These are phyloP conservation scores for Epinotia nisella DNA, from an alignment of 2,888 invertebrate species.

Conservation along the genomic window DNA sequence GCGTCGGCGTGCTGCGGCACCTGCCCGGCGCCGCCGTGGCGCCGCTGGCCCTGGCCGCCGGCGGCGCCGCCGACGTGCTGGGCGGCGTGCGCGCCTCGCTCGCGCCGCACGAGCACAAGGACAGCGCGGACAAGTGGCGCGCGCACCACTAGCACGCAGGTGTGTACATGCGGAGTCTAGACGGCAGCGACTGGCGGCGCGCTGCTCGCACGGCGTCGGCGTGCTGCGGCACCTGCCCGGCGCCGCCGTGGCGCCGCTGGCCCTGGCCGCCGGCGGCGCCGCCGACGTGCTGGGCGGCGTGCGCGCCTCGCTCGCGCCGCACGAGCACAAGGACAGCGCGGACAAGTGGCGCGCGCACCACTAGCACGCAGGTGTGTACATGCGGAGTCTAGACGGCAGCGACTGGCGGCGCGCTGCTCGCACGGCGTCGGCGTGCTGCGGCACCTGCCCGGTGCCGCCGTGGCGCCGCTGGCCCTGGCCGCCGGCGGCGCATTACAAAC, in stretches of 20 bases:
- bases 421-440: too few relatives aligned
- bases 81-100: slow-evolving; percentile 96
- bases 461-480: too few relatives aligned
- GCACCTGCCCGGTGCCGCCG: too few relatives aligned
- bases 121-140: slow-evolving; percentile 77
- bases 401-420: too few relatives aligned
- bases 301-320: slow-evolving; percentile 92
- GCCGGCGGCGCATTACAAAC: too few relatives aligned
- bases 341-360: slow-evolving; percentile 71
- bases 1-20: not conserved
- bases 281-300: slow-evolving; percentile 96
- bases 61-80: slow-evolving; percentile 95
- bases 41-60: slow-evolving; percentile 91
- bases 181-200: slow-evolving; percentile 94
- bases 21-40: slow-evolving; percentile 1
- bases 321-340: slow-evolving; percentile 63
- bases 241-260: slow-evolving; percentile 72
- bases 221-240: not conserved
- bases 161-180: not conserved
- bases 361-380: not conserved
- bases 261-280: slow-evolving; percentile 95
- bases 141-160: not conserved
- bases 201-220: not conserved
- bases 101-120: slow-evolving; percentile 82
- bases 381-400: too few relatives aligned